Conservation (phyloP, 2,797 vertebrate genomes). For the Chromis chromis region DNA sequence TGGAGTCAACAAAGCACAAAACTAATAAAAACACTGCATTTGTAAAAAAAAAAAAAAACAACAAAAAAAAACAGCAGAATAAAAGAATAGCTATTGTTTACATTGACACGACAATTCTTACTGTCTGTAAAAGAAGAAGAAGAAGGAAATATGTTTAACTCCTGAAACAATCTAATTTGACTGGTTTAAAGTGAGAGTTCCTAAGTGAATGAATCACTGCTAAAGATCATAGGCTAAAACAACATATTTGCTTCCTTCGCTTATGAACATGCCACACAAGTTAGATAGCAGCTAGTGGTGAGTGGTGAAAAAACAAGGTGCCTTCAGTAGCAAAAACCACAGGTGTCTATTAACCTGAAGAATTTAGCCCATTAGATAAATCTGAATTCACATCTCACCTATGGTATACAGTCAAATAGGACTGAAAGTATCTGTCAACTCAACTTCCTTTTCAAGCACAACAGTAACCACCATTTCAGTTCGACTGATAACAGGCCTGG, state of each 20-base stretch:
- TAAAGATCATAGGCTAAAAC: background rate
- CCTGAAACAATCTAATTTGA: background rate
- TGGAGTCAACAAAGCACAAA: background rate
- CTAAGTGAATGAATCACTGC: background rate
- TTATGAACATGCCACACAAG: background rate
- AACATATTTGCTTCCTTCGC: background rate
- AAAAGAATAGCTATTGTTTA: slow-evolving; percentile 21
- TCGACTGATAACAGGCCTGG: no score
- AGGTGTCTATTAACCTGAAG: background rate
- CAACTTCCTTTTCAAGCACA: background rate
- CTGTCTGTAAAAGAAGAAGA: background rate
- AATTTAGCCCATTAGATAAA: background rate
- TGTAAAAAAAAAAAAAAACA: background rate
- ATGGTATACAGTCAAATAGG: background rate
- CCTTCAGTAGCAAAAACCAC: background rate
- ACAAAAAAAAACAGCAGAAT: background rate
- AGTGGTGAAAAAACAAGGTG: slow-evolving; percentile 10
- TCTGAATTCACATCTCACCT: slow-evolving; percentile 1
- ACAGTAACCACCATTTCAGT: background rate
- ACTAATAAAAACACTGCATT: background rate
- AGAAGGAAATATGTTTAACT: background rate
- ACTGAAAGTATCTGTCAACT: slow-evolving; percentile 14
- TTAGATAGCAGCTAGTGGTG: background rate
- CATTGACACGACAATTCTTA: background rate
- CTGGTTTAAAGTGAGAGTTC: background rate